Evolutionary conservation across 2,113 vertebrate species (phyloP), one percentile per base, ranked within the genome.

Genomic region (Triplophysa rosa): DNA sequence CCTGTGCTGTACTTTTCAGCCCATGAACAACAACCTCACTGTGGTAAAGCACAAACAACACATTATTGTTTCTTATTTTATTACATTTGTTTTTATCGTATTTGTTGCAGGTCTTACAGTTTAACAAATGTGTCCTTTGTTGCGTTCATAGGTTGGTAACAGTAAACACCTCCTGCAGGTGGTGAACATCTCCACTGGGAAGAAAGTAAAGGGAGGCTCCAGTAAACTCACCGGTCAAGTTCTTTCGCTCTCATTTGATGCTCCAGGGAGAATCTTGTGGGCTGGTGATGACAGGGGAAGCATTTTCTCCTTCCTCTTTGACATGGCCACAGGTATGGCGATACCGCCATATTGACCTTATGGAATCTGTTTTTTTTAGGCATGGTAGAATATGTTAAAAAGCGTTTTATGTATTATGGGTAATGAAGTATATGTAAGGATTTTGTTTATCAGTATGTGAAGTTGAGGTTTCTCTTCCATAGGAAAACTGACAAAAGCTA

Each of bases 401-500:
- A 49, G 11, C 4, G 13, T 16, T 49, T 12, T 13, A 3, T 4
- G 13, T 13, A 49, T 16, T 12, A 13, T 2, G 3, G 6, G 33
- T 37, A 37, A 37, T 37, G 7, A 37, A 37, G 33, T 37, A 37
- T 6, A 37, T 37, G 33, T 6, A 37, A 37, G 33, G 33, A 37
- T 37, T 8, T 7, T 6, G 5, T 7, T 37, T 37, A 7, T 37
- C 33, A 7, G 33, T 19, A 80, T 16, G 19, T 62, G 3, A 47
- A 37, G n/a, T 74, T 19, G 10, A 49, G 54, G 47, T 49, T 12
- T 7, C 67, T 79, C 11, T 56, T 62, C 8, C 33, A 0, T 89
- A 97, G 96, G 96, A 59, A 96, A 96, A 83, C 91, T 97, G 87
- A 97, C 94, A n/a, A 97, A 97, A 91, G 96, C 96, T 85, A 96